A percentile compares a stretch with the other conserved stretches of the same genome.
phyloP scores from a whole-genome alignment of 2,113 vertebrate species.

The Pterophyllum scalare region DNA sequence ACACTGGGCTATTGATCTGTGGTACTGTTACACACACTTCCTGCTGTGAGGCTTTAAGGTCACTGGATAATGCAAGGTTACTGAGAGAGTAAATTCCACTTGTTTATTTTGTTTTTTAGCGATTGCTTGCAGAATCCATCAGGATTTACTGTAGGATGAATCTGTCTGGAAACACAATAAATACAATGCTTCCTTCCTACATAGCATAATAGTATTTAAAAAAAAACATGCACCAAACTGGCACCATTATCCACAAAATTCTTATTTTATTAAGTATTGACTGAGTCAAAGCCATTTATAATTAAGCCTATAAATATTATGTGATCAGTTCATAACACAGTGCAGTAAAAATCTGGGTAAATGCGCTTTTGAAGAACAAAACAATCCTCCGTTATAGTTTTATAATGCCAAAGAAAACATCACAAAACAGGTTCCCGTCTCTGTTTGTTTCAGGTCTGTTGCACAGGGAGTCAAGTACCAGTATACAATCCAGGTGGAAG shows the following conservation, averaged over 20 bases:
- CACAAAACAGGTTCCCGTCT: conserved; percentile 2
- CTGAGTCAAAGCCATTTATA: conserved; percentile 27
- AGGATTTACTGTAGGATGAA: neutral
- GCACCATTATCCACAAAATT: neutral
- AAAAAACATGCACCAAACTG: neutral
- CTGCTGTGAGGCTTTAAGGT: conserved; percentile 31
- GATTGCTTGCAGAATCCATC: neutral
- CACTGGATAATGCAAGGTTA: conserved; percentile 57
- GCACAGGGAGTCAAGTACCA: conserved; percentile 81
- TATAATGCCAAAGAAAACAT: conserved; percentile 1
- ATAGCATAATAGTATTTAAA: neutral
- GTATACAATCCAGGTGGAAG: conserved; percentile 88
- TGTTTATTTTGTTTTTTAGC: neutral
- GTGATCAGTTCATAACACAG: conserved; percentile 2
- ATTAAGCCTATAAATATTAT: conserved; percentile 28
- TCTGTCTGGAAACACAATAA: neutral
- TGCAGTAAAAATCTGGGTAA: neutral
- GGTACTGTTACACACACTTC: conserved; percentile 35
- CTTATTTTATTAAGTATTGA: neutral
- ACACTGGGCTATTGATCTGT: conserved; percentile 29
- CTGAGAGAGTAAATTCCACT: conserved; percentile 15
- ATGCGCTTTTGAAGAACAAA: conserved; percentile 5
- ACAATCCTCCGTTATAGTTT: neutral
- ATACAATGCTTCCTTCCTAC: neutral
- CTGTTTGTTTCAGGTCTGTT: conserved; percentile 83